Evolutionary conservation across 2,888 invertebrate genomes (phyloP).

Genomic region (Tachina grossa): DNA sequence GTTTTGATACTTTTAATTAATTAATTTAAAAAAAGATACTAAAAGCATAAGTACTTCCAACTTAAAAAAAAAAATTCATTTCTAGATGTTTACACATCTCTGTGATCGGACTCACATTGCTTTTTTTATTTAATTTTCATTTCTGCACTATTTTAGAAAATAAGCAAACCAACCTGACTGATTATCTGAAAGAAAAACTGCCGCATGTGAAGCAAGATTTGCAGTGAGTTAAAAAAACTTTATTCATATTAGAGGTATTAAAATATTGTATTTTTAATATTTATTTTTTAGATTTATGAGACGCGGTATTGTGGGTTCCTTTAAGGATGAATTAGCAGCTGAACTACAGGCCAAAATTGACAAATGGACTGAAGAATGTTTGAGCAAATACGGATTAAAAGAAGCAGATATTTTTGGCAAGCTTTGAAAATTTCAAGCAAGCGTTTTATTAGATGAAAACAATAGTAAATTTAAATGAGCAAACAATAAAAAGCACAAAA

Average conservation of each 20-base stretch:
- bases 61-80: no score
- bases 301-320: conserved; percentile 73
- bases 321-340: conserved; percentile 70
- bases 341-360: conserved; percentile 65
- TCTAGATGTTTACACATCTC: no score
- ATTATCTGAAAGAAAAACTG: conserved; percentile 19
- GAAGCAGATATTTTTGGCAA: conserved; percentile 72
- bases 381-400: conserved; percentile 59
- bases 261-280: background rate
- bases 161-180: conserved; percentile 55
- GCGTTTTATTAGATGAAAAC: no score
- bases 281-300: conserved; percentile 71
- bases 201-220: conserved; percentile 55
- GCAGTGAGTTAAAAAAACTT: conserved; percentile 51
- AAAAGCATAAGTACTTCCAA: no score
- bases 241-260: background rate
- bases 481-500: no score
- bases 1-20: no score
- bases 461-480: no score
- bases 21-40: no score
- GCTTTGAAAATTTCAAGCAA: background rate
- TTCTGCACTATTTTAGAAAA: conserved; percentile 46
- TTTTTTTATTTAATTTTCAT: no score
- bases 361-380: conserved; percentile 61
- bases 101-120: no score